Base-by-base conservation (phyloP, 1,140 invertebrate genomes). In the Hycleus cichorii region DNA sequence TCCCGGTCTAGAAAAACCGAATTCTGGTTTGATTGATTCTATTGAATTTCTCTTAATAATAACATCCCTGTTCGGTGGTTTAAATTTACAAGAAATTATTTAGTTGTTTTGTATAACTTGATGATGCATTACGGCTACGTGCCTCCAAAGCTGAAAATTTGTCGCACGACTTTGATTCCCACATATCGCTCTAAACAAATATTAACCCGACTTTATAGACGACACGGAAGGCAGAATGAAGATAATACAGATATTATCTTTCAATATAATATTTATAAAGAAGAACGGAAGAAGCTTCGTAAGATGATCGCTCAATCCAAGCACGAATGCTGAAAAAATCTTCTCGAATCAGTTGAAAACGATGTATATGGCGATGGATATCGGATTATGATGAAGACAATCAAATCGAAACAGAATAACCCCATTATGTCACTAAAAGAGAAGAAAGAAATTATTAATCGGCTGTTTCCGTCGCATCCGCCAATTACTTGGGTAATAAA, bases 361-460 rank as follows among this genome's bases (percentile, higher is more conserved):
- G 65, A 70, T 47, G 63, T 64, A 0, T 69, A 61, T 59, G 67
- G 68, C 1, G 11, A 62, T 6, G 64, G 59, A 0, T 71, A 72
- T 47, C 65, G 67, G 40, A 58, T 69, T 9, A 63, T 64, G 18
- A 18, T 18, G 18, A 18, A 18, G 0, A 69, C 53, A 47, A 51
- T 53, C 9, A 67, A 62, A 18, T 11, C 64, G 26, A 49, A 25
- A 24, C 42, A 12, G 11, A 38, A 40, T 7, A 42, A 48, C 38
- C 54, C 40, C 9, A 49, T 45, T 47, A 56, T 53, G 7, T 27
- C 44, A 48, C 12, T 9, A 8, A 40, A 50, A 39, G 47, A 8
- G 11, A 39, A 43, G 51, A 40, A 42, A 39, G 38, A 27, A 44
- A 38, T 62, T 2, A 39, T 53, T 3, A 38, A 49, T 9, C 11